These are phyloP conservation scores for Cervus canadensis DNA, from an alignment of 2,113 vertebrate species.

Conservation along the genomic window DNA sequence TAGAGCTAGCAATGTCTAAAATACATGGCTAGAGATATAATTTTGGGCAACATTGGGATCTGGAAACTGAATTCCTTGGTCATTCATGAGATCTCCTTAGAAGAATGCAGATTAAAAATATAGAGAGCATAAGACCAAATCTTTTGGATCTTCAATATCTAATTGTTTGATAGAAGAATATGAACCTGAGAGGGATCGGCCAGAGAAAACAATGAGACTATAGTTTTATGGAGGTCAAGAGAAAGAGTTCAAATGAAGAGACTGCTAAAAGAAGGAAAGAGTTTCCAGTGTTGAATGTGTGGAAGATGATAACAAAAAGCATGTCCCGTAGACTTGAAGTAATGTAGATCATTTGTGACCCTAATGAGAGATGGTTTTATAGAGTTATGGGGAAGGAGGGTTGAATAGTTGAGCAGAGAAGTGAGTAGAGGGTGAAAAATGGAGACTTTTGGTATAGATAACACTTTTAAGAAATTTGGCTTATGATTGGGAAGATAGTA, in stretches of 20 bases:
- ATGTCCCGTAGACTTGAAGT: not conserved
- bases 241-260: not conserved
- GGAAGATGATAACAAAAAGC: not conserved
- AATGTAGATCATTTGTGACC: not conserved
- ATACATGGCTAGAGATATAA: not conserved
- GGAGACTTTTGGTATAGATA: not conserved
- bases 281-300: not conserved
- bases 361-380: not conserved
- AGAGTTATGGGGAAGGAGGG: not conserved
- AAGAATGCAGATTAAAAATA: not conserved
- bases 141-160: not conserved
- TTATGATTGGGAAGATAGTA: not conserved
- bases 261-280: not conserved
- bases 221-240: not conserved
- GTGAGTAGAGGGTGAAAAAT: not conserved
- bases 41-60: not conserved
- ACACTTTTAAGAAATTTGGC: not conserved
- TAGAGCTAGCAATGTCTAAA: not conserved
- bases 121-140: not conserved
- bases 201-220: not conserved
- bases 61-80: not conserved
- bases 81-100: not conserved
- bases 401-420: not conserved
- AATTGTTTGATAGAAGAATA: not conserved
- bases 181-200: not conserved